Conservation (phyloP, 2,888 invertebrate genomes). For the Parascotia fuliginaria region DNA sequence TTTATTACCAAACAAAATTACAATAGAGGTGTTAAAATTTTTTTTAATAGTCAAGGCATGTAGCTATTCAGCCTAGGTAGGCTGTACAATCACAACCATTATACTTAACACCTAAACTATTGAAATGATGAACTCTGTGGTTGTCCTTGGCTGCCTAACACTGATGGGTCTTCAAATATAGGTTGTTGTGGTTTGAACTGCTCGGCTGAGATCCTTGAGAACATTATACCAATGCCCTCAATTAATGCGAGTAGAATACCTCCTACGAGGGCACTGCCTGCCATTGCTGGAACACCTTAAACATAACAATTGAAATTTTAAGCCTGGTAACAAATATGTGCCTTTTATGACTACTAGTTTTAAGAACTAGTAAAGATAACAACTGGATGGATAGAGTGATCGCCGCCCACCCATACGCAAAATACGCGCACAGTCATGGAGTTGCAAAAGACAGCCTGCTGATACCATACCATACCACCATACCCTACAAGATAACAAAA, state of each 20-base stretch:
- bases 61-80: constrained; percentile 8
- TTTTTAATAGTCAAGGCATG: constrained; percentile 1
- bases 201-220: constrained; percentile 96
- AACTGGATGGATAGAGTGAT: too few relatives aligned
- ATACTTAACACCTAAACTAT: constrained; percentile 50
- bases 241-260: constrained; percentile 98
- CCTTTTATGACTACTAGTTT: too few relatives aligned
- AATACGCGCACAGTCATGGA: too few relatives aligned
- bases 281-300: constrained; percentile 92
- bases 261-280: constrained; percentile 98
- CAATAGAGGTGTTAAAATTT: neutral
- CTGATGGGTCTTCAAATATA: constrained; percentile 91
- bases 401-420: too few relatives aligned
- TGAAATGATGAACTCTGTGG: constrained; percentile 66
- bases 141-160: constrained; percentile 85
- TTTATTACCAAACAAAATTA: neutral
- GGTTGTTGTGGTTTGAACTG: constrained; percentile 95
- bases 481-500: too few relatives aligned
- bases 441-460: too few relatives aligned
- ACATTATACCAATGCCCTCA: constrained; percentile 98
- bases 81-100: constrained; percentile 49
- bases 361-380: too few relatives aligned
- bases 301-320: constrained; percentile 15
- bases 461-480: too few relatives aligned
- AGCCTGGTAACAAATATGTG: too few relatives aligned